Conservation (phyloP, 64 coral and sea anemone species). For the Montipora foliosa region DNA sequence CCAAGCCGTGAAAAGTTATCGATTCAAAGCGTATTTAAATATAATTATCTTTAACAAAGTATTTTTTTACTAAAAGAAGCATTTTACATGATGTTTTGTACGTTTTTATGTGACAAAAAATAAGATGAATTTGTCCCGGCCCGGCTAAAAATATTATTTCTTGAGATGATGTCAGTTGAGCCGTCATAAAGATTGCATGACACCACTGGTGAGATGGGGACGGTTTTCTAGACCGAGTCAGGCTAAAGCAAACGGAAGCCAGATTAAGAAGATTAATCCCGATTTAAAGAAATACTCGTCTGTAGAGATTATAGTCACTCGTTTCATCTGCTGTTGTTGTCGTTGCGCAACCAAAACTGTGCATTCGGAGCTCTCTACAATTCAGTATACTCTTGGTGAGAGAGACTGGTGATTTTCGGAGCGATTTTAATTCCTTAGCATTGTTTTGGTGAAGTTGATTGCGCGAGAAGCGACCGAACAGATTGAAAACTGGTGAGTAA, state of each 20-base stretch:
- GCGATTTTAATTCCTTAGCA: too few relatives aligned
- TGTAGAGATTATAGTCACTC: not conserved
- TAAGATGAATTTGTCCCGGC: slow-evolving; percentile 10
- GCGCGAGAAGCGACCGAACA: not conserved
- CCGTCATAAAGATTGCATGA: not conserved
- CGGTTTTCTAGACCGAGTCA: not conserved
- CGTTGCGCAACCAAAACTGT: not conserved
- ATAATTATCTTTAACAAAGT: too few relatives aligned
- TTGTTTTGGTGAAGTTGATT: too few relatives aligned
- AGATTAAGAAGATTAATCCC: slow-evolving; percentile 2
- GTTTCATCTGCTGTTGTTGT: not conserved
- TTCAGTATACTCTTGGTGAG: not conserved
- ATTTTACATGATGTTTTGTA: not conserved
- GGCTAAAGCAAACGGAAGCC: not conserved
- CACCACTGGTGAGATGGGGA: not conserved
- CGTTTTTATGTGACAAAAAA: not conserved
- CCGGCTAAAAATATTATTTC: slow-evolving; percentile 19
- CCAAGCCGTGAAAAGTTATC: too few relatives aligned
- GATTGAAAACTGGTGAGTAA: not conserved
- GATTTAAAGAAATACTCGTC: not conserved
- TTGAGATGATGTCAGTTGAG: not conserved
- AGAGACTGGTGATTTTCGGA: not conserved
- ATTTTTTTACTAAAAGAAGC: not conserved
- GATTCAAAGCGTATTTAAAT: too few relatives aligned
- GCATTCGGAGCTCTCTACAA: not conserved